These are phyloP conservation scores for Mya arenaria DNA, from an alignment of 1,140 invertebrate species.

Conservation along the genomic window DNA sequence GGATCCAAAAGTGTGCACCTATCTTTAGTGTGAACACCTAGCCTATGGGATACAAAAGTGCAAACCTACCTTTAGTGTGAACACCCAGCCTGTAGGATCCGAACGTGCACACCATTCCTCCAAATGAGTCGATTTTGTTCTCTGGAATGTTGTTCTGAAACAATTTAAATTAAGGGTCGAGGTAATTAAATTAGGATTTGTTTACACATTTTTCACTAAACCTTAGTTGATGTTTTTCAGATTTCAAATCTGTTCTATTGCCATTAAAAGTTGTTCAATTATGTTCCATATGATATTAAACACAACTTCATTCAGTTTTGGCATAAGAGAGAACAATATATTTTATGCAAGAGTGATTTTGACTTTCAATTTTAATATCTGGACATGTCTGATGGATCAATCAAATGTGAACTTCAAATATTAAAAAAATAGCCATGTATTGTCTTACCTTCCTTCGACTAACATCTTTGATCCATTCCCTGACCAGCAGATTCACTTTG, in stretches of 20 bases:
- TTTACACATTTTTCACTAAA: background rate
- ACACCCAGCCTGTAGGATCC: constrained; percentile 96
- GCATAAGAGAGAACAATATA: background rate
- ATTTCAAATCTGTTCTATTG: background rate
- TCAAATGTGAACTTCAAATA: background rate
- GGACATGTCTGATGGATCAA: background rate
- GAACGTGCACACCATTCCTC: constrained; percentile 99
- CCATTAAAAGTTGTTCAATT: background rate
- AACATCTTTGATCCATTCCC: constrained; percentile 95
- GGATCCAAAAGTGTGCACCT: constrained; percentile 99
- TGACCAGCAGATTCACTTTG: constrained; percentile 94
- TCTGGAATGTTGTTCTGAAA: constrained; percentile 79
- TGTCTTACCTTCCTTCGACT: constrained; percentile 87
- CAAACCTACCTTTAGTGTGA: constrained; percentile 86
- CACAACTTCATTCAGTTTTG: background rate
- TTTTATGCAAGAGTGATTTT: background rate
- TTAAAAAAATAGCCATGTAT: background rate
- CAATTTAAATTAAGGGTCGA: constrained; percentile 7
- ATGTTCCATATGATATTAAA: background rate
- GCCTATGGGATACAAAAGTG: background rate
- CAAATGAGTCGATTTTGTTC: constrained; percentile 84
- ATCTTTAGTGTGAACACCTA: background rate
- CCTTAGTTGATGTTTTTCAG: background rate
- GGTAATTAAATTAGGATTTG: background rate
- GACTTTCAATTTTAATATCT: background rate